Conservation (phyloP, 2,797 vertebrate genomes). For the Yasuhikotakia modesta region DNA sequence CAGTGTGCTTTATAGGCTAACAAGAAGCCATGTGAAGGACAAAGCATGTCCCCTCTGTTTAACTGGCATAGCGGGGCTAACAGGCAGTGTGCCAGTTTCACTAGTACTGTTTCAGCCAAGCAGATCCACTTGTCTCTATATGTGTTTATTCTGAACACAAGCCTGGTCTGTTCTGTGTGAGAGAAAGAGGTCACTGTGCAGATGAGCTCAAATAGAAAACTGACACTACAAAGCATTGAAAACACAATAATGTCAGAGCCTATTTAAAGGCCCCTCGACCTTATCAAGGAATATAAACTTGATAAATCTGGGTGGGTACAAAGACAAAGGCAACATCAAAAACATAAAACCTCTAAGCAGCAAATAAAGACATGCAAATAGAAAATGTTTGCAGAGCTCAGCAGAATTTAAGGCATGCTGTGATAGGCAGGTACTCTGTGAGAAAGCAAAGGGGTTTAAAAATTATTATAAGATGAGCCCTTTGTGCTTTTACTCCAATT, state of each 20-base stretch:
- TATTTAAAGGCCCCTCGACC: constrained; percentile 26
- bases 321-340: constrained; percentile 24
- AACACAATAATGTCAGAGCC: constrained; percentile 41
- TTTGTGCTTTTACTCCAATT: constrained; percentile 43
- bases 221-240: constrained; percentile 39
- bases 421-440: constrained; percentile 41
- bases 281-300: not conserved
- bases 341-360: not conserved
- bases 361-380: constrained; percentile 31
- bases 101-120: constrained; percentile 18
- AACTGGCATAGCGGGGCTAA: constrained; percentile 43
- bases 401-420: constrained; percentile 49
- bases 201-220: constrained; percentile 36
- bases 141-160: constrained; percentile 14
- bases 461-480: constrained; percentile 51
- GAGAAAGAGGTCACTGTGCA: constrained; percentile 46
- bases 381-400: constrained; percentile 26
- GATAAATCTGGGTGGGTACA: constrained; percentile 12
- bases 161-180: constrained; percentile 24
- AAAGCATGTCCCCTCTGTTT: constrained; percentile 48
- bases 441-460: constrained; percentile 36
- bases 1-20: constrained; percentile 40
- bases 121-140: constrained; percentile 16
- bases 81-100: constrained; percentile 35
- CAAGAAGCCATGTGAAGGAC: constrained; percentile 57